These are phyloP conservation scores for Drosophila acutilabella DNA, from an alignment of 2,888 invertebrate genomes.

Conservation along the genomic window DNA sequence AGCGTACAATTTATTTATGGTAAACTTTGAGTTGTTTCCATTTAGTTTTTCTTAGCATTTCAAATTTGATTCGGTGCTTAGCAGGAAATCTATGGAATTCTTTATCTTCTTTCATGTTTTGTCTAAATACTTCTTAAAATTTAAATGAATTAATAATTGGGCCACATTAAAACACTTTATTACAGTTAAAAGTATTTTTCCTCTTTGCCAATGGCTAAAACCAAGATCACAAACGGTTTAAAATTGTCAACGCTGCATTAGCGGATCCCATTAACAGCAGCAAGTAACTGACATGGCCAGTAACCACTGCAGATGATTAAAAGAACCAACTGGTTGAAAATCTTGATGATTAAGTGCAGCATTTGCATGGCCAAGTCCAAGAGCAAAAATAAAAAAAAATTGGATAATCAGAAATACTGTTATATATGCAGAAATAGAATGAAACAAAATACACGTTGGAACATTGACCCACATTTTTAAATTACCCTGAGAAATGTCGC, in stretches of 20 bases:
- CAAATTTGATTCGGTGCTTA: no score
- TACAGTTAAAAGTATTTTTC: no score
- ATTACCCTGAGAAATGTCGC: conserved; percentile 43
- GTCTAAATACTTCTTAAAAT: no score
- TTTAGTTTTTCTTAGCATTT: no score
- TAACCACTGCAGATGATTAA: conserved; percentile 18
- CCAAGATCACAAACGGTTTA: conserved; percentile 17
- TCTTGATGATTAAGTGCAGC: conserved; percentile 48
- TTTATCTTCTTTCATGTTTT: no score
- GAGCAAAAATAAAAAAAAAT: conserved; percentile 62
- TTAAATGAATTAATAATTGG: no score
- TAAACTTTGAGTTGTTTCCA: no score
- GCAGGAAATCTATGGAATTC: no score
- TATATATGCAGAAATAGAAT: conserved; percentile 61
- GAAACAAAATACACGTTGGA: conserved; percentile 36
- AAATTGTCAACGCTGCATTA: conserved; percentile 59
- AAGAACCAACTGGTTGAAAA: conserved; percentile 28
- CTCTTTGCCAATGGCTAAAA: conserved; percentile 21
- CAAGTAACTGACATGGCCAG: conserved; percentile 51
- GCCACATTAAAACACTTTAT: no score
- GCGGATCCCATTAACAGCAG: conserved; percentile 27
- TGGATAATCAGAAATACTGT: conserved; percentile 53
- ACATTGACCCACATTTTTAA: conserved; percentile 71
- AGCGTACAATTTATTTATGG: no score
- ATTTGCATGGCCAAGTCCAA: conserved; percentile 81